A percentile compares a stretch with the other conserved stretches of the same genome.
These are phyloP conservation scores for Spermophilus dauricus DNA, from an alignment of 2,113 vertebrate genomes.

Conservation along the genomic window DNA sequence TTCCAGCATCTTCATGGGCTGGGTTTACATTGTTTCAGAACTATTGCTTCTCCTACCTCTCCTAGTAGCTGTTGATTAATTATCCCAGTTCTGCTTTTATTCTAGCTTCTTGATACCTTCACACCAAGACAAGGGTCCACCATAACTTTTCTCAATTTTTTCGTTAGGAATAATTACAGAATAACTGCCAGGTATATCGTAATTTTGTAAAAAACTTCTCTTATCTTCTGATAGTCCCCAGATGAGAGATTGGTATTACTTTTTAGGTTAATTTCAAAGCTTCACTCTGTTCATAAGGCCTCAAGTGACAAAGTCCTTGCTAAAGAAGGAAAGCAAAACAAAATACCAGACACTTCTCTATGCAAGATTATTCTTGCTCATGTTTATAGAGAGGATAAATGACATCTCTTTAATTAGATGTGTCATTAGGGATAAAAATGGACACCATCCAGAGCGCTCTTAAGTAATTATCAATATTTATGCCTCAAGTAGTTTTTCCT, in stretches of 20 bases:
- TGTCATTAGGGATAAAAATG: background rate
- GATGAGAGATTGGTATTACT: slow-evolving; percentile 12
- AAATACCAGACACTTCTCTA: background rate
- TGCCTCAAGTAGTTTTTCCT: slow-evolving; percentile 27
- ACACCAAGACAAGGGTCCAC: background rate
- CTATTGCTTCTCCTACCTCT: background rate
- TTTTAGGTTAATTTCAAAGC: slow-evolving; percentile 46
- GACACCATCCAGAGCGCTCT: background rate
- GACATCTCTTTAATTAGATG: background rate
- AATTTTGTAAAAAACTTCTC: slow-evolving; percentile 45
- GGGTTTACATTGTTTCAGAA: background rate
- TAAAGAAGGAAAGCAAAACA: slow-evolving; percentile 17
- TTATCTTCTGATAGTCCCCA: slow-evolving; percentile 21
- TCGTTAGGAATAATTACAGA: background rate
- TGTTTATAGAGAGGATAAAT: background rate
- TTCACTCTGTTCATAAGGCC: background rate
- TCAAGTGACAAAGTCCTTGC: background rate
- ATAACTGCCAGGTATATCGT: background rate
- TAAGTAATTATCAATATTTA: background rate
- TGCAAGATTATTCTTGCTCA: background rate
- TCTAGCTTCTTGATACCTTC: background rate
- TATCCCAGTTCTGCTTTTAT: background rate
- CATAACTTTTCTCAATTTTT: background rate
- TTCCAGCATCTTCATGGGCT: background rate
- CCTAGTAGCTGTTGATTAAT: background rate